Base-by-base conservation (phyloP, 2,113 vertebrate species). In the Stigmatopora argus region DNA sequence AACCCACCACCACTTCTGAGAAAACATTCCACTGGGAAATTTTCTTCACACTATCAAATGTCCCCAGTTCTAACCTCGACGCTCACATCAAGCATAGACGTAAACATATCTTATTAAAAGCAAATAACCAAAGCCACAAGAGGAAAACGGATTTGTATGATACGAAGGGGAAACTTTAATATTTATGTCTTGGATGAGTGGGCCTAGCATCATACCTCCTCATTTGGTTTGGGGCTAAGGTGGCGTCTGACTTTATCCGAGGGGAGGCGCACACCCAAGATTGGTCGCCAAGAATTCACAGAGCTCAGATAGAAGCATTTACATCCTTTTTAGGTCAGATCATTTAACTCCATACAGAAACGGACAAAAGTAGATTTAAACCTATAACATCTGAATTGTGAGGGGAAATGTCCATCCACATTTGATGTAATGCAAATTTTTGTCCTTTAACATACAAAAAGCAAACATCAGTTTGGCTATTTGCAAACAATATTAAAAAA, bases 61-160 rank as follows among this genome's bases (percentile, higher is more conserved):
- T 82, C 65, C 64, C 67, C 48, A 14, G 79, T 80, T 75, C 64
- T 48, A 81, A 66, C 71, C 70, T 60, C 44, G 69, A 69, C 51
- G 64, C 53, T 58, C 46, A 65, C 70, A 75, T 69, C 67, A 59
- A 26, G 67, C 55, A 0, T 3, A 10, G 34, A 48, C 26, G 47
- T 74, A 73, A 79, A 79, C 58, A 80, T 47, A 67, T 69, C 72
- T 49, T 14, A 53, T 8, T 49, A 61, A 55, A 44, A 69, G 47
- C 34, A 18, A 73, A 64, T 63, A 70, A 61, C 66, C 57, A 5
- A 51, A 53, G n/a, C 15, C 52, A 18, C 15, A 13, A 63, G 58
- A 26, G 35, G 66, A 31, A 34, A 67, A 64, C 45, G 1, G 64
- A 15, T 65, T 67, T 66, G 56, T 49, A 67, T 53, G 38, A 44